A percentile compares a stretch with the other conserved stretches of the same genome.
These are phyloP conservation scores for Drosophila rufa DNA, from an alignment of 1,140 invertebrate species.

Conservation along the genomic window DNA sequence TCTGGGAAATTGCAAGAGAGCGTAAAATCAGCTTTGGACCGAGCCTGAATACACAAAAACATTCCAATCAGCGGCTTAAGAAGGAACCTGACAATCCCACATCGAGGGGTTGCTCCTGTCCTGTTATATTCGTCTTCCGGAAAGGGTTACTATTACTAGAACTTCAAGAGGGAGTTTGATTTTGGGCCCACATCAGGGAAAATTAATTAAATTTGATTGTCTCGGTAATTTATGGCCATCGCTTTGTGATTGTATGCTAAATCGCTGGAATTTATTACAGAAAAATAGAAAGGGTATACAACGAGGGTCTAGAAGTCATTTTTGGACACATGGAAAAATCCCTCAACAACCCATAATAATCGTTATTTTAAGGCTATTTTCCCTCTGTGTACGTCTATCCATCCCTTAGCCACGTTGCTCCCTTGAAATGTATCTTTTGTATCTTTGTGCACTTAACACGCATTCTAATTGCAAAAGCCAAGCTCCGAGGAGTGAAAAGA, in stretches of 20 bases:
- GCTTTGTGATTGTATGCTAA: conserved; percentile 45
- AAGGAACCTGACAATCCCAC: conserved; percentile 37
- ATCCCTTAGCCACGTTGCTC: conserved; percentile 23
- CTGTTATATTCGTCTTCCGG: neutral
- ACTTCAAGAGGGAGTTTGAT: conserved; percentile 30
- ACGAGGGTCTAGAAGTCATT: neutral
- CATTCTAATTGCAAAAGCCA: conserved; percentile 82
- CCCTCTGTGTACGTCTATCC: neutral
- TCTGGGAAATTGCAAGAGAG: conserved; percentile 48
- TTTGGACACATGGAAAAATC: neutral
- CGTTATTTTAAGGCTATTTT: neutral
- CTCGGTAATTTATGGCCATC: conserved; percentile 62
- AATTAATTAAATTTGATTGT: conserved; percentile 84
- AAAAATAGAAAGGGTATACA: neutral
- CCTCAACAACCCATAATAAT: neutral
- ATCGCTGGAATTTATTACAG: conserved; percentile 9
- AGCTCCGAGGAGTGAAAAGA: conserved; percentile 69
- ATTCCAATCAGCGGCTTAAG: conserved; percentile 81
- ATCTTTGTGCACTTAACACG: conserved; percentile 81
- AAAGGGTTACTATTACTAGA: conserved; percentile 27
- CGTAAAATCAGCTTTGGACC: conserved; percentile 70
- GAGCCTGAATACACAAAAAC: conserved; percentile 60
- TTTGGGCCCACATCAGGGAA: conserved; percentile 57
- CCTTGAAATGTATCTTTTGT: conserved; percentile 66
- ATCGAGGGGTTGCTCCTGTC: conserved; percentile 35